A percentile compares a stretch with the other conserved stretches of the same genome.
phyloP scores from a whole-genome alignment of 2,888 invertebrate species.

The Perithous albicinctus region DNA sequence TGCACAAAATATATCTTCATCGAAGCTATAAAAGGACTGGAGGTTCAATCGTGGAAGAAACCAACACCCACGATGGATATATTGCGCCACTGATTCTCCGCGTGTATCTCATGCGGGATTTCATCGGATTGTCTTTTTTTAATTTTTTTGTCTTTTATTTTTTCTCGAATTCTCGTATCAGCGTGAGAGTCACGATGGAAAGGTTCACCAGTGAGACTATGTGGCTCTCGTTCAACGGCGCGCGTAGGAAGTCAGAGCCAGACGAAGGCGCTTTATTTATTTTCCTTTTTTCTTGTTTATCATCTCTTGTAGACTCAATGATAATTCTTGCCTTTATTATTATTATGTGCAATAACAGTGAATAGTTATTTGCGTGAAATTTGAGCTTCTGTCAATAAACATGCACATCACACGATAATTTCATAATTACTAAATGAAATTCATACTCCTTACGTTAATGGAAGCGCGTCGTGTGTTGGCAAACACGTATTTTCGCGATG shows the following conservation, averaged over 20 bases:
- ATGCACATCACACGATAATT: background rate
- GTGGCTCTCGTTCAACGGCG: background rate
- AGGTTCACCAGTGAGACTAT: background rate
- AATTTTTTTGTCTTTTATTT: too few relatives aligned
- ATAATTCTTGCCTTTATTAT: background rate
- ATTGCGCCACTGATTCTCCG: background rate
- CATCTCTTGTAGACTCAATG: background rate
- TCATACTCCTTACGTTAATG: background rate
- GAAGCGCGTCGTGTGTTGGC: background rate
- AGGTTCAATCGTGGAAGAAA: background rate
- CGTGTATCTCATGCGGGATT: background rate
- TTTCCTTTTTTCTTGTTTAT: background rate
- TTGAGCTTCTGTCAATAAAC: background rate
- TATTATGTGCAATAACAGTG: too few relatives aligned
- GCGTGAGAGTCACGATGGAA: background rate
- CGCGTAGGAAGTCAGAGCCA: conserved; percentile 6
- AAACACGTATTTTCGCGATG: conserved; percentile 8
- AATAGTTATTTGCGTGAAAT: too few relatives aligned
- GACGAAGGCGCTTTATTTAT: background rate
- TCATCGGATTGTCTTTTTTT: background rate
- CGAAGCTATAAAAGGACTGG: conserved; percentile 4
- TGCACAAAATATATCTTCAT: background rate
- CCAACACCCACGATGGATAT: conserved; percentile 12
- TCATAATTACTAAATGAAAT: conserved; percentile 1
- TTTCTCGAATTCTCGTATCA: background rate